A percentile compares a stretch with the other conserved stretches of the same genome.
phyloP scores from a whole-genome alignment of 2,113 vertebrate genomes.

The Athene cunicularia region DNA sequence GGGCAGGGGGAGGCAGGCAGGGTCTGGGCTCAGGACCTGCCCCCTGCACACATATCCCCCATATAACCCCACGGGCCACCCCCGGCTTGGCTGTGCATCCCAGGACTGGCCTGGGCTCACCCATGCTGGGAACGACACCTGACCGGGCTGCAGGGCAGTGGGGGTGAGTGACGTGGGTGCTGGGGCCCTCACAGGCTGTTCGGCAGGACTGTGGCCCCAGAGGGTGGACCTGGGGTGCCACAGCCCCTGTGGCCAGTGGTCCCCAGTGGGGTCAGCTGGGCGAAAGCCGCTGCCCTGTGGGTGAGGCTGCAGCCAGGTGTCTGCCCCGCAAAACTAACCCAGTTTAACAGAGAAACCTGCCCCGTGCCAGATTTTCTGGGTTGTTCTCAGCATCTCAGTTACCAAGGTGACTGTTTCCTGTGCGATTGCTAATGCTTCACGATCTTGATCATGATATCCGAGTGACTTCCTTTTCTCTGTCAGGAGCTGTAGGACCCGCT shows the following conservation, averaged over 20 bases:
- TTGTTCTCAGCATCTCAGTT: constrained; percentile 45
- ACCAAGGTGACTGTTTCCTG: constrained; percentile 64
- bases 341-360: background rate
- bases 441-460: background rate
- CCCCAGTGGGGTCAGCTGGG: accelerated
- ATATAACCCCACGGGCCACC: accelerated
- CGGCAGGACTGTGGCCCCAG: accelerated
- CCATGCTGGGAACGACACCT: background rate
- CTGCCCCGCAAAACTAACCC: background rate
- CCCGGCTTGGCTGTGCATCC: accelerated
- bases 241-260: background rate
- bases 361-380: constrained; percentile 33
- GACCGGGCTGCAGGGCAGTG: accelerated
- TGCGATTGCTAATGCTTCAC: background rate
- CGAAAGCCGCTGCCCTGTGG: too few species aligned
- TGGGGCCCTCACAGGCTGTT: accelerated
- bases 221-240: background rate
- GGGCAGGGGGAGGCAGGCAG: accelerated
- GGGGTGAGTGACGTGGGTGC: background rate
- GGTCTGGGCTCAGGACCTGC: background rate
- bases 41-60: accelerated
- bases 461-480: constrained; percentile 20
- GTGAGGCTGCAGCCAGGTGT: accelerated
- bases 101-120: accelerated
- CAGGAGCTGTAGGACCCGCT: background rate